Evolutionary conservation across 2,888 invertebrate genomes (phyloP).

Genomic region (Exephanes ischioxanthus): DNA sequence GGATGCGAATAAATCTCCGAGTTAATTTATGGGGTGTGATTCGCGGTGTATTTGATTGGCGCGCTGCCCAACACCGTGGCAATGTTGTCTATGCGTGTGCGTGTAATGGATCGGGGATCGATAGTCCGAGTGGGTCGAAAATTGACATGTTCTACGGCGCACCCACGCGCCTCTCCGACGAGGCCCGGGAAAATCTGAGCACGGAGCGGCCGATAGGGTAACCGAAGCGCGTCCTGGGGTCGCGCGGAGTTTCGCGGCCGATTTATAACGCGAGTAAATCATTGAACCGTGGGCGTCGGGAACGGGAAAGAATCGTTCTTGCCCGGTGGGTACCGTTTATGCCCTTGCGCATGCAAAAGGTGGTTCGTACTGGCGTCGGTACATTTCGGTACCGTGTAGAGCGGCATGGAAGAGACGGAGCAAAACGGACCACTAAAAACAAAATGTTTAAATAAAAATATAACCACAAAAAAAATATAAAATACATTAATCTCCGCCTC

Average conservation of each 20-base stretch:
- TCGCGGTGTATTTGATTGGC: slow-evolving; percentile 41
- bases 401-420: slow-evolving; percentile 4
- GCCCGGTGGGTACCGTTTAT: slow-evolving; percentile 45
- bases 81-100: background rate
- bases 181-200: background rate
- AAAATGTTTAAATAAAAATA: background rate
- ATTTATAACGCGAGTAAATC: slow-evolving; percentile 80
- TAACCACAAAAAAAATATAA: background rate
- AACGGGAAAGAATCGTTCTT: slow-evolving; percentile 65
- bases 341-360: slow-evolving; percentile 37
- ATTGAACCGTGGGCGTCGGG: slow-evolving; percentile 72
- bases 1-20: slow-evolving; percentile 47
- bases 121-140: slow-evolving; percentile 75
- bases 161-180: slow-evolving; percentile 22
- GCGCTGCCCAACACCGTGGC: background rate
- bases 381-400: slow-evolving; percentile 13
- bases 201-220: too few relatives aligned
- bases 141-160: slow-evolving; percentile 75
- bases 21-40: slow-evolving; percentile 52
- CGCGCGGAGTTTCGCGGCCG: slow-evolving; percentile 58
- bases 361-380: slow-evolving; percentile 1
- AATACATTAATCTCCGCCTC: background rate
- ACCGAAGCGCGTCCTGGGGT: slow-evolving; percentile 5
- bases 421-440: background rate
- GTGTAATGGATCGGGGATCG: slow-evolving; percentile 54